A percentile compares a stretch with the other conserved stretches of the same genome.
These are phyloP conservation scores for Drosophila trichaetosa DNA, from an alignment of 2,888 invertebrate species.

Conservation along the genomic window DNA sequence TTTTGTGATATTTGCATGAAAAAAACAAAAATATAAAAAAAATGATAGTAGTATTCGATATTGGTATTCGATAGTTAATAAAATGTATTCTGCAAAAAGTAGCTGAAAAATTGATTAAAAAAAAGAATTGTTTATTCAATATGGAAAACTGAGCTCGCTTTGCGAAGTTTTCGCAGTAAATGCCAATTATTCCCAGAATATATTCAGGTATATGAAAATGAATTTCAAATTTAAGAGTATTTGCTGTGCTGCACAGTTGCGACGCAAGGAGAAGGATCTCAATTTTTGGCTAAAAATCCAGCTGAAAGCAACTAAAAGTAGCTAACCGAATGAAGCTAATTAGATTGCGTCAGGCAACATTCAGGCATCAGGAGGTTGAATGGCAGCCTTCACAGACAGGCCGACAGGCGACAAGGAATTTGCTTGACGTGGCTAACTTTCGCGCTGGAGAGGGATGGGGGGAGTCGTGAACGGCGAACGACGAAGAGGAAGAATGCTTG, in stretches of 20 bases:
- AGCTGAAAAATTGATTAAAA: neutral
- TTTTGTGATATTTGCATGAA: no score
- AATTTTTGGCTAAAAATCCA: slow-evolving; percentile 35
- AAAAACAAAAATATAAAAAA: neutral
- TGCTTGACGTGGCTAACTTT: slow-evolving; percentile 37
- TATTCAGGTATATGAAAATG: neutral
- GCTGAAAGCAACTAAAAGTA: slow-evolving; percentile 68
- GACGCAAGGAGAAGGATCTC: neutral
- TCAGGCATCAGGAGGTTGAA: slow-evolving; percentile 49
- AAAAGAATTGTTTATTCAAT: no score
- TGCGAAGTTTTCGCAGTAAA: neutral
- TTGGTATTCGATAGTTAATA: neutral
- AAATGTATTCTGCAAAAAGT: neutral
- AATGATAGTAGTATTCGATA: neutral
- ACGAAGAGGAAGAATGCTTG: neutral
- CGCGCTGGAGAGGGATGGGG: neutral
- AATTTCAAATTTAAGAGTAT: neutral
- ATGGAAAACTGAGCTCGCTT: neutral
- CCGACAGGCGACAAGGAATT: slow-evolving; percentile 13
- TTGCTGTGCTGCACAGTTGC: neutral
- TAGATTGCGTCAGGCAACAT: slow-evolving; percentile 72
- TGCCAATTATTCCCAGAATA: neutral
- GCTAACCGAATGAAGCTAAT: slow-evolving; percentile 69
- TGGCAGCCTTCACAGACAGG: slow-evolving; percentile 23
- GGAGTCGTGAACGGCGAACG: neutral